Conservation (phyloP, 2,888 invertebrate species). For the Tetanocera ferruginea region DNA sequence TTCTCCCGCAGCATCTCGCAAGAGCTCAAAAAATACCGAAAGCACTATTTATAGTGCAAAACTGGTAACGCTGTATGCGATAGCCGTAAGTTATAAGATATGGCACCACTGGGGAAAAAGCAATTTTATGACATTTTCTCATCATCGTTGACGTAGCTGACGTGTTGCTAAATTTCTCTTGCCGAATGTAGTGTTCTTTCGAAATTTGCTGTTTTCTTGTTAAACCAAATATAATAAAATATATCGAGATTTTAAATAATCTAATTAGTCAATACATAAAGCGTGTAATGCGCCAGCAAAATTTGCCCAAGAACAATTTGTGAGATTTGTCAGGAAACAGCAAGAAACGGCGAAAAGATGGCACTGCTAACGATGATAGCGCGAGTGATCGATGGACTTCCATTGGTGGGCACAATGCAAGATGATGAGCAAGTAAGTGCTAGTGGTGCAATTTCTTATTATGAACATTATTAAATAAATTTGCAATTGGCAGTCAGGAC, state of each 20-base stretch:
- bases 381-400: conserved; percentile 93
- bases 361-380: conserved; percentile 98
- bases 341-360: conserved; percentile 75
- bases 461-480: neutral
- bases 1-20: too few species aligned
- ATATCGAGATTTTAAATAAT: neutral
- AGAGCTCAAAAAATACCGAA: too few species aligned
- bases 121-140: conserved; percentile 43
- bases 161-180: conserved; percentile 50
- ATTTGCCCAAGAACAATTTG: conserved; percentile 3
- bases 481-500: conserved; percentile 80
- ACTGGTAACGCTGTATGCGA: too few species aligned
- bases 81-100: too few species aligned
- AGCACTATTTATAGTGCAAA: too few species aligned
- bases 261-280: conserved; percentile 11
- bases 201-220: conserved; percentile 29
- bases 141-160: conserved; percentile 53
- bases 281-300: conserved; percentile 23
- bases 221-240: conserved; percentile 14
- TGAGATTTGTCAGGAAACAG: conserved; percentile 2
- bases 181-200: neutral
- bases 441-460: neutral
- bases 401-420: conserved; percentile 96
- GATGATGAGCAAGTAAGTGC: conserved; percentile 94
- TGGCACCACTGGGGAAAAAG: neutral